Evolutionary conservation across 2,888 invertebrate species (phyloP), one percentile per base, ranked within the genome.

Genomic region (Agelastica alni): DNA sequence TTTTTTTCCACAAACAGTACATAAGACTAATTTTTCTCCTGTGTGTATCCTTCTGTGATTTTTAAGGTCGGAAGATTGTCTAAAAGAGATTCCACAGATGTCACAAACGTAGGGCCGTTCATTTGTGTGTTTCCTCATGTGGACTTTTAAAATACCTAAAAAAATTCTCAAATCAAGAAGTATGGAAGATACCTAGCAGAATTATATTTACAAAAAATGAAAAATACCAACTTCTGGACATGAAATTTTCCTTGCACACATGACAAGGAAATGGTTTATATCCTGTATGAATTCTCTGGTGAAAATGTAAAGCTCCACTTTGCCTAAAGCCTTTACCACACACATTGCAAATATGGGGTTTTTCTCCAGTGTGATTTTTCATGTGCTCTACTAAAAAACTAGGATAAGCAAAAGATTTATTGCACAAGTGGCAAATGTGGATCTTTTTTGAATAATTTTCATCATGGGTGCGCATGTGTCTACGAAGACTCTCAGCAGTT

Each of bases 1-100:
- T 53, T 67, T 62, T 58, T 74, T 75, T 3, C 72, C 71, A 58
- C 78, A 78, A 58, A 72, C 71, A 31, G 71, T 70, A 60, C 78
- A 78, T 28, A 73, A 65, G 42, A 77, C 75, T 0, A 83, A 83
- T 43, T 80, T 78, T 32, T 84, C 78, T 0, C 84, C 85, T 0
- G 82, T 70, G 51, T 77, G 77, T 0, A 70, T 73, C 53, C 73
- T 71, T 47, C 71, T 71, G 55, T 77, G 77, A 7, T 70, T 72
- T 58, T 76, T 77, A 36, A 77, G 53, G 37, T 76, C 76, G 3
- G 74, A 72, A 26, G 70, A 75, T 52, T 76, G 76, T 41, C 76
- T 59, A 52, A 77, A 77, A 2, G 75, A 73, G 46, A 72, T 68
- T 3, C 76, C 76, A 16, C 75, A 75, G 28, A 64, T 59, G 30